phyloP scores from a whole-genome alignment of 2,797 vertebrate species.

The Diplodus puntazzo region DNA sequence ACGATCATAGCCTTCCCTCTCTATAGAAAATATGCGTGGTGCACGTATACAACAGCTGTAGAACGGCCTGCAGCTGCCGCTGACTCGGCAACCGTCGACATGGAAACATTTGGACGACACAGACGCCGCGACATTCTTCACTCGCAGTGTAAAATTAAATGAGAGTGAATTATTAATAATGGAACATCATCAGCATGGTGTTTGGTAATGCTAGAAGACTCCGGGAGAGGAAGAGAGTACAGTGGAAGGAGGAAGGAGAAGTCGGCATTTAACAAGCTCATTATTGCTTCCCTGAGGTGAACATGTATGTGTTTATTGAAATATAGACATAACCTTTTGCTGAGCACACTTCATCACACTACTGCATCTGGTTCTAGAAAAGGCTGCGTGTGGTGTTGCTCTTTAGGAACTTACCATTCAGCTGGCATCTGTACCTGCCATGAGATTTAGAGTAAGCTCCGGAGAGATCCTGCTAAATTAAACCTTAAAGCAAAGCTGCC shows the following conservation, averaged over 20 bases:
- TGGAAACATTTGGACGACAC: constrained; percentile 56
- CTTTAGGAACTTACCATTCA: constrained; percentile 29
- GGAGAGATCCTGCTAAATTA: neutral
- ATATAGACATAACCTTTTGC: neutral
- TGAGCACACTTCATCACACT: neutral
- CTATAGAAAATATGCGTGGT: neutral
- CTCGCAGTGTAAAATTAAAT: constrained; percentile 76
- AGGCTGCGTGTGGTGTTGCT: neutral
- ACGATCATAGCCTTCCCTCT: neutral
- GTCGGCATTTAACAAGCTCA: neutral
- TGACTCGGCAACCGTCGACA: constrained; percentile 17
- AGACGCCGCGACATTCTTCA: constrained; percentile 48
- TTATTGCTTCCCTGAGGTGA: neutral
- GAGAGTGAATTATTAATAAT: constrained; percentile 85
- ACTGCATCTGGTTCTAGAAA: neutral
- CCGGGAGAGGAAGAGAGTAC: constrained; percentile 9
- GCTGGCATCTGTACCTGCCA: constrained; percentile 17
- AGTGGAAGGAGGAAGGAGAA: neutral
- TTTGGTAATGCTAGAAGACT: constrained; percentile 73
- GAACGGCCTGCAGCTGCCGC: constrained; percentile 21
- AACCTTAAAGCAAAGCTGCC: neutral
- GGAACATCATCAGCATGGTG: constrained; percentile 74
- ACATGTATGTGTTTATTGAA: neutral
- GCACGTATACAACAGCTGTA: constrained; percentile 17
- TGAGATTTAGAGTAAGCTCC: constrained; percentile 21